Percentiles rank a stretch among this genome's conserved stretches.
Evolutionary conservation across 1,140 invertebrate genomes (phyloP).

Genomic region (Cydia amplana): DNA sequence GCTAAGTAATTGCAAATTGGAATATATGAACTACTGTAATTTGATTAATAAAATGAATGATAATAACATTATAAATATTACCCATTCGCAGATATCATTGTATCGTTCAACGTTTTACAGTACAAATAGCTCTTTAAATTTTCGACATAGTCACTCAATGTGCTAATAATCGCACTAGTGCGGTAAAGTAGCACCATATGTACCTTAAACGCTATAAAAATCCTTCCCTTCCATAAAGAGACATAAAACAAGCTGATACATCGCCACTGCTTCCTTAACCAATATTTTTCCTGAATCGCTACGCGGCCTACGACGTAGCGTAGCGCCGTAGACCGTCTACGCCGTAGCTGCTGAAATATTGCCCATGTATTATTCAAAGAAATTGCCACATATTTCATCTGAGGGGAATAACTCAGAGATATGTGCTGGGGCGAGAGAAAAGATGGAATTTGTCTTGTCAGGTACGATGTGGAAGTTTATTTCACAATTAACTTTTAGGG

Average conservation of each 20-base stretch:
- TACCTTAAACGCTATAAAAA: conserved; percentile 3
- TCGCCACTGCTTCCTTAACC: conserved; percentile 22
- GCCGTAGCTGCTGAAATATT: conserved; percentile 48
- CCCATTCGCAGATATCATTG: no score
- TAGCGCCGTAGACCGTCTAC: conserved; percentile 47
- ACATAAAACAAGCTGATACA: conserved; percentile 23
- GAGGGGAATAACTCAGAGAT: conserved; percentile 76
- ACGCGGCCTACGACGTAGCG: conserved; percentile 53
- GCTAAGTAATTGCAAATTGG: no score
- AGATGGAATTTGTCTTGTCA: conserved; percentile 32
- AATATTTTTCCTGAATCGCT: conserved; percentile 34
- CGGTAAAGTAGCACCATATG: no score
- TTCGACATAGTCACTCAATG: no score
- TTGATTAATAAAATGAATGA: no score
- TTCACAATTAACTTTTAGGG: neutral
- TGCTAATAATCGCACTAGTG: no score
- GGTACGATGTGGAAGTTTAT: neutral
- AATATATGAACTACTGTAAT: no score
- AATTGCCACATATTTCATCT: conserved; percentile 80
- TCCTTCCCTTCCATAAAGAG: neutral
- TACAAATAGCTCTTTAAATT: no score
- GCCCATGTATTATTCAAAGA: conserved; percentile 80
- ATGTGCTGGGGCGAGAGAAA: conserved; percentile 50
- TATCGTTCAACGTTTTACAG: no score
- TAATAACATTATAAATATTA: no score